Percentiles rank a stretch among this genome's conserved stretches.
phyloP scores from a whole-genome alignment of 1,140 invertebrate species.

The Sycophaga agraensis region DNA sequence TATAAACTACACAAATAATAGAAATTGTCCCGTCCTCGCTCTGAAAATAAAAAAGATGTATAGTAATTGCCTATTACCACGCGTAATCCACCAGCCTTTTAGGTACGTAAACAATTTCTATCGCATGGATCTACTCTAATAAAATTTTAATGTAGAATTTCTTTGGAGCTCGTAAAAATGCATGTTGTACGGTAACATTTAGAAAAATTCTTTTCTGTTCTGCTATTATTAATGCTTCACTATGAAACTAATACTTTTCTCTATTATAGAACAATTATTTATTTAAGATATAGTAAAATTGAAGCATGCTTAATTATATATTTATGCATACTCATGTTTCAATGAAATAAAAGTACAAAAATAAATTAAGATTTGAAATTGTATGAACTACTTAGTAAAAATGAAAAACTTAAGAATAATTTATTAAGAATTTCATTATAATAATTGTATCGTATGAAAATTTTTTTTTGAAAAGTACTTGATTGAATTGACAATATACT shows the following conservation, averaged over 20 bases:
- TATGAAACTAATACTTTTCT: neutral
- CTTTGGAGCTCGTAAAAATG: conserved; percentile 26
- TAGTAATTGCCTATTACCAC: conserved; percentile 5
- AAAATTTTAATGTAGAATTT: neutral
- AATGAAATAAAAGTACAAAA: no score
- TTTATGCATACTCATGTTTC: no score
- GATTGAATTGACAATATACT: no score
- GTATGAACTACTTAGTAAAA: no score
- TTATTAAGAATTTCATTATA: no score
- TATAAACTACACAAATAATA: conserved; percentile 8
- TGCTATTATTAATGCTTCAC: conserved; percentile 12
- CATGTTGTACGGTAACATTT: conserved; percentile 1
- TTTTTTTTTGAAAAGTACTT: no score
- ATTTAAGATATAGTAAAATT: no score
- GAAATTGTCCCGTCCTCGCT: conserved; percentile 10
- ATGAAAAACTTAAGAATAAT: no score
- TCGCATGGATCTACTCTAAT: conserved; percentile 14
- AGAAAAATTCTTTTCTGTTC: neutral
- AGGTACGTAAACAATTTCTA: conserved; percentile 23
- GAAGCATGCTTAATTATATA: no score
- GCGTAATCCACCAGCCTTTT: conserved; percentile 17
- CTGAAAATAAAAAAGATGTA: conserved; percentile 4
- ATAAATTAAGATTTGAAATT: no score
- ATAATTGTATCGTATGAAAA: no score
- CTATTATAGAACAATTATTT: no score